These are phyloP conservation scores for Drosophila gunungcola DNA, from an alignment of 1,140 invertebrate genomes.

Conservation along the genomic window DNA sequence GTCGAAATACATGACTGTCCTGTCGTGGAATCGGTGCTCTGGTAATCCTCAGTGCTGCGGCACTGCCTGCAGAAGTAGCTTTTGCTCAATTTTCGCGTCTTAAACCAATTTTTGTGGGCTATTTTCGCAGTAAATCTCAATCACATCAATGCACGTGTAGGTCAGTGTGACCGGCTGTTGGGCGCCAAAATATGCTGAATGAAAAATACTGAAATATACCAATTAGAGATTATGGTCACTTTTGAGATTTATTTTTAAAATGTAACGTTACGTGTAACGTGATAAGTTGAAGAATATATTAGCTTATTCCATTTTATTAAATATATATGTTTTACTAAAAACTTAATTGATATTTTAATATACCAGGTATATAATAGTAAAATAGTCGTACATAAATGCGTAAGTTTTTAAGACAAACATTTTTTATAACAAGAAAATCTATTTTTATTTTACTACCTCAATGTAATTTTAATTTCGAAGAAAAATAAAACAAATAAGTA, in stretches of 20 bases:
- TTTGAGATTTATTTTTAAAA: neutral
- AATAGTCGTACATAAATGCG: no score
- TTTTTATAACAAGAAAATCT: no score
- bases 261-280: neutral
- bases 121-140: conserved; percentile 22
- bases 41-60: conserved; percentile 13
- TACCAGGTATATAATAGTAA: no score
- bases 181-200: conserved; percentile 10
- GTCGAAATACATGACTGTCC: conserved; percentile 65
- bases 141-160: conserved; percentile 45
- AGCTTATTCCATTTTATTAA: no score
- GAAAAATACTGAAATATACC: conserved; percentile 1
- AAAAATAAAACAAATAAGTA: no score
- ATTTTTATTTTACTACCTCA: no score
- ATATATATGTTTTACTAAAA: no score
- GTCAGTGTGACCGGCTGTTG: conserved; percentile 8
- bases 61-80: conserved; percentile 3
- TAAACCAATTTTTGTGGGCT: conserved; percentile 6
- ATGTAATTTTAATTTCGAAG: no score
- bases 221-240: neutral
- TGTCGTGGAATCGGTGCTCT: neutral
- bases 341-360: no score
- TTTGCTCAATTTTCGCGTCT: neutral
- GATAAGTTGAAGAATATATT: neutral
- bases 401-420: no score